These are phyloP conservation scores for Brachyrhaphis roseni DNA, from an alignment of 2,797 vertebrate species.

Conservation along the genomic window DNA sequence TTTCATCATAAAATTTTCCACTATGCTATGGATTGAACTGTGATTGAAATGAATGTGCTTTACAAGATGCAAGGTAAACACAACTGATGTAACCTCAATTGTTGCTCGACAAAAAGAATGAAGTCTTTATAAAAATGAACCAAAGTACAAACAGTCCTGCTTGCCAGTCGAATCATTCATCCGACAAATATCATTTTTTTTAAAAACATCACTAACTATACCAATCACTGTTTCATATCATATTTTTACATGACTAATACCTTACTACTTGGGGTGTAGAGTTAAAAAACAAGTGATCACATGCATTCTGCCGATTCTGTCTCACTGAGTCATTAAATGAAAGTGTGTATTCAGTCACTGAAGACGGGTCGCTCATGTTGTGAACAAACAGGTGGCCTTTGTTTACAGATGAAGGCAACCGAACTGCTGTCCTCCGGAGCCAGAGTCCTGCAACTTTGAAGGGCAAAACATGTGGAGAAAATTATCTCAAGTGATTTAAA, in stretches of 20 bases:
- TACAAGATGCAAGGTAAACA: not conserved
- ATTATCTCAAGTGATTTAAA: not conserved
- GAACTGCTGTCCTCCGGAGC: no score
- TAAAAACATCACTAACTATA: not conserved
- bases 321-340: not conserved
- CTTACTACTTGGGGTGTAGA: not conserved
- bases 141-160: not conserved
- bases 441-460: not conserved
- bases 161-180: not conserved
- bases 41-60: not conserved
- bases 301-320: not conserved
- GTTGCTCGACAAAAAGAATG: not conserved
- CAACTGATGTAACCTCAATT: not conserved
- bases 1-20: not conserved
- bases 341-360: not conserved
- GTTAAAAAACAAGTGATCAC: not conserved
- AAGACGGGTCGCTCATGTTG: not conserved
- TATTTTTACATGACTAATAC: not conserved
- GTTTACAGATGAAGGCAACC: not conserved
- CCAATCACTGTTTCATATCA: conserved; percentile 19
- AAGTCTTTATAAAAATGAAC: not conserved
- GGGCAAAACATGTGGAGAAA: not conserved
- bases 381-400: not conserved
- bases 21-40: not conserved
- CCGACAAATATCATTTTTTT: not conserved